Evolutionary conservation across 2,888 invertebrate genomes (phyloP).

Genomic region (Leptopilina syphax): DNA sequence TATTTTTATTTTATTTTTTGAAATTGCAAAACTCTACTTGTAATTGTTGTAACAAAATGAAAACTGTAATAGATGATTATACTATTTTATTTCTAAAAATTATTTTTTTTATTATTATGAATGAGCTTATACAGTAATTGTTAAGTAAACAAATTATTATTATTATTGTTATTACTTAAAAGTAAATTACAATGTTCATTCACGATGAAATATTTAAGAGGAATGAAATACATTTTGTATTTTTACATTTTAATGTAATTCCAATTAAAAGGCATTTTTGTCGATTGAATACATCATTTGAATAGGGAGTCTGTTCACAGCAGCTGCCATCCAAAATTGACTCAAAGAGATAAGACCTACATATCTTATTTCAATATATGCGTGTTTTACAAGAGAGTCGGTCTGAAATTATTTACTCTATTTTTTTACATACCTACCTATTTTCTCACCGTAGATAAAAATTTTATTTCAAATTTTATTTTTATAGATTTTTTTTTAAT

Average conservation of each 20-base stretch:
- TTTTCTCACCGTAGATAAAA: neutral
- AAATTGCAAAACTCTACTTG: too few relatives aligned
- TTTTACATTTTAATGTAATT: neutral
- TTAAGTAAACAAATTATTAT: too few relatives aligned
- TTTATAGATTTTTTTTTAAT: too few relatives aligned
- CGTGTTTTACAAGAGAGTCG: neutral
- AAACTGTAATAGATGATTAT: too few relatives aligned
- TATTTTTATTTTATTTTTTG: too few relatives aligned
- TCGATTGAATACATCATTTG: slow-evolving; percentile 4
- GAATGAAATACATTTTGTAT: neutral
- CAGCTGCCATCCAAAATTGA: slow-evolving; percentile 25
- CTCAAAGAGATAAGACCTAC: slow-evolving; percentile 2
- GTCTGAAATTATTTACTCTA: slow-evolving; percentile 11
- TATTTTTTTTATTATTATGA: too few relatives aligned
- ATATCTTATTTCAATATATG: slow-evolving; percentile 13
- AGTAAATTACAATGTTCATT: neutral
- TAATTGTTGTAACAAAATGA: too few relatives aligned
- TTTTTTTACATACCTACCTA: neutral
- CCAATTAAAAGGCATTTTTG: slow-evolving; percentile 32
- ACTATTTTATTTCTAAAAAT: too few relatives aligned
- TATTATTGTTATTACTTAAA: too few relatives aligned
- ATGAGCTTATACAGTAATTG: too few relatives aligned
- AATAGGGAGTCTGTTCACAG: slow-evolving; percentile 26
- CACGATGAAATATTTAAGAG: neutral
- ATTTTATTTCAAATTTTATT: neutral